phyloP scores from a whole-genome alignment of 2,888 invertebrate species.

The Trichopria drosophilae region DNA sequence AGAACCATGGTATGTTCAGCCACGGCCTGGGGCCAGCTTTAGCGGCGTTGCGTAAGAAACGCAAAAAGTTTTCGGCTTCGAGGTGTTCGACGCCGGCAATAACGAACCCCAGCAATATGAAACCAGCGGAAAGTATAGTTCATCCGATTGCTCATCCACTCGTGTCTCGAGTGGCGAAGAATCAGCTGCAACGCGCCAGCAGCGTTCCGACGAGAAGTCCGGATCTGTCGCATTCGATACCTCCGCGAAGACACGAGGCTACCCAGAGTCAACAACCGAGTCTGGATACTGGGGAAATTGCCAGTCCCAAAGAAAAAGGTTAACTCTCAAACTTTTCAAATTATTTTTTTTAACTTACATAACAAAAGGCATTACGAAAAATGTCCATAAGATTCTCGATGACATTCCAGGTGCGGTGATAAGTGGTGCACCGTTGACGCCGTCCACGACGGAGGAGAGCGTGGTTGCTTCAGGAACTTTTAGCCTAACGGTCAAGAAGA shows the following conservation, averaged over 20 bases:
- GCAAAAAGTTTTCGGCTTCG: constrained; percentile 82
- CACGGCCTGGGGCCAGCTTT: constrained; percentile 61
- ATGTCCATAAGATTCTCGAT: too few species aligned
- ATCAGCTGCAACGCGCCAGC: constrained; percentile 69
- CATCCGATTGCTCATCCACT: constrained; percentile 32
- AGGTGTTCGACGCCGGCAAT: constrained; percentile 66
- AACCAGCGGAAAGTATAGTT: constrained; percentile 39
- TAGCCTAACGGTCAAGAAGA: constrained; percentile 55
- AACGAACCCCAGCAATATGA: constrained; percentile 57
- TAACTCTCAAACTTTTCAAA: constrained; percentile 8
- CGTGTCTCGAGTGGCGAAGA: constrained; percentile 41
- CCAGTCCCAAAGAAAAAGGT: constrained; percentile 43
- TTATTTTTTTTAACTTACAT: too few species aligned
- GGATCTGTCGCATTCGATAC: constrained; percentile 55
- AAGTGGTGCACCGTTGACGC: constrained; percentile 53
- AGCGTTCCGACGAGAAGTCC: constrained; percentile 69
- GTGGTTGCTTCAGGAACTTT: constrained; percentile 50
- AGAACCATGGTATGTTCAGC: constrained; percentile 51
- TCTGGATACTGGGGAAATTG: constrained; percentile 47
- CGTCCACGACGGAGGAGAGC: constrained; percentile 65
- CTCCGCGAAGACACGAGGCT: constrained; percentile 63
- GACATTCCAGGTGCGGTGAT: constrained; percentile 30
- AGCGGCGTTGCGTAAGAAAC: constrained; percentile 76
- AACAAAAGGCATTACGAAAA: too few species aligned
- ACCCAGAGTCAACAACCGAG: constrained; percentile 67